Evolutionary conservation across 2,797 vertebrate genomes (phyloP).

Genomic region (Coregonus sp.): DNA sequence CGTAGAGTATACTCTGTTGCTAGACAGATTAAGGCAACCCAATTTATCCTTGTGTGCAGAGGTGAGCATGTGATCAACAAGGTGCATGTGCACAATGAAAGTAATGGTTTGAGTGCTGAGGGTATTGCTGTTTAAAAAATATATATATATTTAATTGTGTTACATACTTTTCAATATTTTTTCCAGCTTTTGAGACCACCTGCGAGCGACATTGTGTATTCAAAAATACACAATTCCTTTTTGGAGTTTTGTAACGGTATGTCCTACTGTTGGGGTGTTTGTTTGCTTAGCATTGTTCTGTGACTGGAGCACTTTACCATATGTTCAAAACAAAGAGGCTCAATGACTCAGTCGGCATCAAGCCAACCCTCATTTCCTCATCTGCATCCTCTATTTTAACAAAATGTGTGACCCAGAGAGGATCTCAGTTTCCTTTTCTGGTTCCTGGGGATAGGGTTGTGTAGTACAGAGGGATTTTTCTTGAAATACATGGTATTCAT

Average conservation of each 20-base stretch:
- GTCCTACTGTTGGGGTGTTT: slow-evolving; percentile 22
- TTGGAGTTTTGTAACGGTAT: slow-evolving; percentile 7
- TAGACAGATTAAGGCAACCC: not conserved
- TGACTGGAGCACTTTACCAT: slow-evolving; percentile 36
- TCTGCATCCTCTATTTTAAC: slow-evolving; percentile 69
- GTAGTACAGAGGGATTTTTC: slow-evolving; percentile 24
- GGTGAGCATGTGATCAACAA: not conserved
- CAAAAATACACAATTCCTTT: not conserved
- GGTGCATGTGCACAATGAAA: not conserved
- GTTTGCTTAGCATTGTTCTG: slow-evolving; percentile 34
- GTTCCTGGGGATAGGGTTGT: slow-evolving; percentile 47
- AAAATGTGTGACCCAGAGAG: slow-evolving; percentile 42
- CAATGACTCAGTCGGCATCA: slow-evolving; percentile 17
- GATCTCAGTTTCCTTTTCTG: slow-evolving; percentile 54
- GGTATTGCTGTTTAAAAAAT: not conserved
- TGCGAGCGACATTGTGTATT: too few species aligned
- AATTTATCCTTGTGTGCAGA: not conserved
- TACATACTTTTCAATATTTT: not conserved
- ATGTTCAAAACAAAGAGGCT: slow-evolving; percentile 59
- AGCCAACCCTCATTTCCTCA: slow-evolving; percentile 63
- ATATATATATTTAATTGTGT: not conserved
- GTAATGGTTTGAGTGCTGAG: too few species aligned
- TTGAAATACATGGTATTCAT: not conserved
- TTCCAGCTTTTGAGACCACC: not conserved
- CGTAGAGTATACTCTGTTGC: slow-evolving; percentile 16